These are phyloP conservation scores for Caerostris darwini DNA, from an alignment of 1,140 invertebrate species.

Conservation along the genomic window DNA sequence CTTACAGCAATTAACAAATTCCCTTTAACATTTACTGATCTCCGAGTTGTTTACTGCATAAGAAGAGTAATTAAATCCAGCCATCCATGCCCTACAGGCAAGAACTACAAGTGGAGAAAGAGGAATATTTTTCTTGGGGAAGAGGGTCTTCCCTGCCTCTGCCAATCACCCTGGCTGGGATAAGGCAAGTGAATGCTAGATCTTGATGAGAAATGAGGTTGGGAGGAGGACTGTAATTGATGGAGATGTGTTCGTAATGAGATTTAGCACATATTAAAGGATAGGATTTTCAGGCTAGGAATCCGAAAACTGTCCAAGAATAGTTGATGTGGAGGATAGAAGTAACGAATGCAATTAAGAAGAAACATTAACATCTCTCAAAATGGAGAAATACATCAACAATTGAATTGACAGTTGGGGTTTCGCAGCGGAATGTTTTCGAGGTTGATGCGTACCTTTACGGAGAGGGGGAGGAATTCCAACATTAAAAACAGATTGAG, in stretches of 20 bases:
- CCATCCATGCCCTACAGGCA: not conserved
- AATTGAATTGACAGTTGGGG: not conserved
- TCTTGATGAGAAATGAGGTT: not conserved
- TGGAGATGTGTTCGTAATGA: conserved; percentile 34
- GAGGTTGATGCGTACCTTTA: not conserved
- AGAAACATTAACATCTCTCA: not conserved
- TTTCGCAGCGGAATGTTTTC: not conserved
- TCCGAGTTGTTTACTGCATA: conserved; percentile 11
- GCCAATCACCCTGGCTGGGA: not conserved
- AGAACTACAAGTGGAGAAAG: too few species aligned
- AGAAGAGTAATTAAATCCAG: not conserved
- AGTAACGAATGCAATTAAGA: conserved; percentile 6
- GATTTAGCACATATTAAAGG: conserved; percentile 1
- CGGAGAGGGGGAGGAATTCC: too few species aligned
- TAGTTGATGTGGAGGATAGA: not conserved
- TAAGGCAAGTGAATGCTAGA: not conserved
- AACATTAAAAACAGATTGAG: not conserved
- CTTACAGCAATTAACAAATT: not conserved
- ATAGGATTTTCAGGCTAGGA: not conserved
- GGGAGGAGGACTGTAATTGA: not conserved
- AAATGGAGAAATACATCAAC: not conserved
- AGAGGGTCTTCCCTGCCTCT: not conserved
- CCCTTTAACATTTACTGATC: not conserved
- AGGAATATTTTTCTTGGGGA: not conserved
- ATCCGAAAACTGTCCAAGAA: conserved; percentile 32